Evolutionary conservation across 1,140 invertebrate genomes (phyloP).

Genomic region (Elymnias hypermnestra): DNA sequence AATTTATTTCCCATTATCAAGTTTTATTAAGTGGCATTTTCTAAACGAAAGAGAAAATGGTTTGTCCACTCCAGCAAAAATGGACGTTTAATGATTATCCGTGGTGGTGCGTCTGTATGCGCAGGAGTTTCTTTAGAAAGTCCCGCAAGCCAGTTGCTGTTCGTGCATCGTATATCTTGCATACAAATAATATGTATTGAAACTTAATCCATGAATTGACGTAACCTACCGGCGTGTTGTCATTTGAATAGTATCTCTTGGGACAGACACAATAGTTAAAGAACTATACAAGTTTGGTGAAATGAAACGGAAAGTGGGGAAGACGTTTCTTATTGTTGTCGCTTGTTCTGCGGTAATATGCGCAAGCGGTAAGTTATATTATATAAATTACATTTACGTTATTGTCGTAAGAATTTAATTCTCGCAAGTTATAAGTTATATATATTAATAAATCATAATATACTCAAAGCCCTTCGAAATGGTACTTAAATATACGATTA

Average conservation of each 20-base stretch:
- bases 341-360: constrained; percentile 7
- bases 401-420: too few species aligned
- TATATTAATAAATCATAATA: too few species aligned
- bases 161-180: constrained; percentile 48
- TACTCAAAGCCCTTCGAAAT: too few species aligned
- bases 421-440: too few species aligned
- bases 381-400: too few species aligned
- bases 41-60: constrained; percentile 16
- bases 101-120: constrained; percentile 39
- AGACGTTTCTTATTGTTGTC: constrained; percentile 30
- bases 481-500: too few species aligned
- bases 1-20: constrained; percentile 24
- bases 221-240: constrained; percentile 40
- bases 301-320: constrained; percentile 46
- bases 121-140: constrained; percentile 69
- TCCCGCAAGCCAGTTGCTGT: constrained; percentile 52
- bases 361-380: constrained; percentile 27
- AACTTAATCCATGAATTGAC: constrained; percentile 48
- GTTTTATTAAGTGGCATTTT: constrained; percentile 4
- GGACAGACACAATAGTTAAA: constrained; percentile 39
- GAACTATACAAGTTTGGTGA: constrained; percentile 23
- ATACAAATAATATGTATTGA: constrained; percentile 57
- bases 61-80: constrained; percentile 21
- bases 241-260: constrained; percentile 62
- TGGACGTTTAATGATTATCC: constrained; percentile 37